Conservation (phyloP, 2,113 vertebrate species). For the Diphyllodes magnificus region DNA sequence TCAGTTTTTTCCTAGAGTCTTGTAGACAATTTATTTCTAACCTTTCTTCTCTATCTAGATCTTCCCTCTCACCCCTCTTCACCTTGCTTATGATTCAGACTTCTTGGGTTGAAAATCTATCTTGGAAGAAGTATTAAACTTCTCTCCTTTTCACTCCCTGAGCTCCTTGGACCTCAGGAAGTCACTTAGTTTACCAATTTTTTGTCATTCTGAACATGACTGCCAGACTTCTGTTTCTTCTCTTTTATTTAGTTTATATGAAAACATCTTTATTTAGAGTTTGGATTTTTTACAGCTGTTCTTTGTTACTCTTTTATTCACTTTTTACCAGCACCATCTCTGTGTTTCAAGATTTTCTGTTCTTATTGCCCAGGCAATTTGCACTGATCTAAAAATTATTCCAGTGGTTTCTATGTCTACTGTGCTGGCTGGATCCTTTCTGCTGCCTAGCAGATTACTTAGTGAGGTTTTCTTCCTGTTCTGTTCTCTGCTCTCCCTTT, state of each 20-base stretch:
- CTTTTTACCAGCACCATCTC: neutral
- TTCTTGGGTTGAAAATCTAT: neutral
- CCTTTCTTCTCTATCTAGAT: neutral
- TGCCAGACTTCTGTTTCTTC: neutral
- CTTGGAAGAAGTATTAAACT: neutral
- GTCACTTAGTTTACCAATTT: neutral
- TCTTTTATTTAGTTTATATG: neutral
- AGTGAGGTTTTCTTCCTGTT: neutral
- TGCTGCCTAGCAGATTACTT: neutral
- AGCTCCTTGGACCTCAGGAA: neutral
- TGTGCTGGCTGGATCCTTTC: neutral
- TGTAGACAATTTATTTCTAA: neutral
- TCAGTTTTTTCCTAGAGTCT: neutral
- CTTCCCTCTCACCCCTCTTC: neutral
- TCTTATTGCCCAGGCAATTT: neutral
- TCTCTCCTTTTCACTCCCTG: neutral
- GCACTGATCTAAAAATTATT: neutral
- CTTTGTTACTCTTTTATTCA: neutral
- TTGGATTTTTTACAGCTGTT: neutral
- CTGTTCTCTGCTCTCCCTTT: neutral
- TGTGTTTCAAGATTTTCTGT: neutral
- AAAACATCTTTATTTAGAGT: neutral
- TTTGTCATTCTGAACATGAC: neutral
- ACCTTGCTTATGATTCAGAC: neutral
- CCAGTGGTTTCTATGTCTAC: neutral